Evolutionary conservation across 2,888 invertebrate species (phyloP), one percentile per base, ranked within the genome.

Genomic region (Amiota communis): DNA sequence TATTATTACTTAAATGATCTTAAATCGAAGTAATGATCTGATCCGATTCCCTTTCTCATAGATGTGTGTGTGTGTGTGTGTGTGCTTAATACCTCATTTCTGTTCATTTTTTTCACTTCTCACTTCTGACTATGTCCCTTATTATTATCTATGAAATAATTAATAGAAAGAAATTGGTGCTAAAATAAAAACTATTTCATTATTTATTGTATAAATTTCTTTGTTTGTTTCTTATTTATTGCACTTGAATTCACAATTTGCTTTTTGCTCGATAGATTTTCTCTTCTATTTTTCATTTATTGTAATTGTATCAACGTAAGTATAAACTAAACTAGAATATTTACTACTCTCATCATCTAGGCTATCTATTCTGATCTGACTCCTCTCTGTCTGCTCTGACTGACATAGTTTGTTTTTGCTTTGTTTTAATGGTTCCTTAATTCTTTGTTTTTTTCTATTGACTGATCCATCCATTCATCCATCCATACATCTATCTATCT

Each of bases 191-290:
- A 75, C 63, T 76, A 82, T 86, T 81, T 23, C 23, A 23, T 23
- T 23, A 23, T 23, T 23, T 23, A 23, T 23, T 23, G 23, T 23
- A 23, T 23, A 23, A 23, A 23, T 23, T 23, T 23, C 23, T 23
- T 84, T 86, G 36, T 36, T 36, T 36, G 36, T 36, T 36, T 36
- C 0, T 36, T 17, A 20, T 11, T 86, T 87, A 82, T 85, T 84
- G 78, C 77, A 85, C 86, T 81, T 77, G 81, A 74, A 72, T 76
- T 78, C 79, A 79, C 80, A 85, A 82, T 79, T 83, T 74, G 77
- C 75, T 77, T 73, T 77, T 46, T 56, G 12, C 70, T 56, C 36
- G 36, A 36, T 36, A 0, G 36, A 36, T 72, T 61, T 71, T 48
- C 47, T 70, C 36, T 70, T 59, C 23, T 23, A 23, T 51, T 64